phyloP scores from a whole-genome alignment of 2,797 vertebrate genomes.

The Chelon auratus region DNA sequence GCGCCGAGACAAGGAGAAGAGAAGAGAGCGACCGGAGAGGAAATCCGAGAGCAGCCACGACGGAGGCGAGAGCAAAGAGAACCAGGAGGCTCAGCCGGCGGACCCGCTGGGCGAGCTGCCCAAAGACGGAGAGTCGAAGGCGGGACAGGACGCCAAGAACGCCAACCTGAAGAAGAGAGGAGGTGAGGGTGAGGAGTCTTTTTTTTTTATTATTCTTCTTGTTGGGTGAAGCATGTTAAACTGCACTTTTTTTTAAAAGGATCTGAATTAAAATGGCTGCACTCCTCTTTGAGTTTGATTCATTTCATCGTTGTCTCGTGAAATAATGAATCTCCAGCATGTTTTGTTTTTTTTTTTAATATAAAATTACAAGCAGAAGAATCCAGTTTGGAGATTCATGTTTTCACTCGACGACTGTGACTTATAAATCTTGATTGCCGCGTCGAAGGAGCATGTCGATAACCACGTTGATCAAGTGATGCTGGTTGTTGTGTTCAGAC shows the following conservation, averaged over 20 bases:
- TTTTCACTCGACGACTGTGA: constrained; percentile 8
- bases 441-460: constrained; percentile 44
- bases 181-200: constrained; percentile 75
- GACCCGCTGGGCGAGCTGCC: constrained; percentile 80
- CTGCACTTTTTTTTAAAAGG: background rate
- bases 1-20: constrained; percentile 87
- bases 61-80: constrained; percentile 83
- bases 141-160: constrained; percentile 78
- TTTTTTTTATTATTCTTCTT: background rate
- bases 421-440: background rate
- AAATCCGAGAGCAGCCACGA: constrained; percentile 82
- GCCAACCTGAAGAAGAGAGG: constrained; percentile 89
- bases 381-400: background rate
- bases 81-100: constrained; percentile 83
- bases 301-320: constrained; percentile 7
- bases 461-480: constrained; percentile 11
- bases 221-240: background rate
- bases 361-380: background rate
- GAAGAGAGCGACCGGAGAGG: constrained; percentile 82
- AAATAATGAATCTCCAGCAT: constrained; percentile 1
- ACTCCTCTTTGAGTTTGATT: background rate
- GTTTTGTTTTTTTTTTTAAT: background rate
- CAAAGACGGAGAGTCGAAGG: constrained; percentile 73
- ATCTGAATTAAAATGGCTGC: background rate
- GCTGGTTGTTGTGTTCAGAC: background rate